Base-by-base conservation (phyloP, 2,888 invertebrate species). In the Eupithecia exiguata region DNA sequence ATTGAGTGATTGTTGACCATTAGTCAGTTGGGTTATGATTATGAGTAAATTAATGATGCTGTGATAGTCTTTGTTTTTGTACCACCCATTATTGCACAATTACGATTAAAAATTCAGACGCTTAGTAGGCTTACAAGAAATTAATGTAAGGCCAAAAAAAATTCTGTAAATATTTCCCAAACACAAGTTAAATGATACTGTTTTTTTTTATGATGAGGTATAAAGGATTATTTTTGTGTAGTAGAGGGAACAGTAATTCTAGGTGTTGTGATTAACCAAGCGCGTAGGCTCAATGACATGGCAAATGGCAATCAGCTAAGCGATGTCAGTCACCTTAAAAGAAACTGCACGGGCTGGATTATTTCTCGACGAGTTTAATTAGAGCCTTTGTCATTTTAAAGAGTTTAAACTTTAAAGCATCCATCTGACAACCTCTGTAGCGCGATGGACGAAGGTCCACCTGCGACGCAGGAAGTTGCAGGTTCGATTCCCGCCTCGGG, bases 21-120 rank as follows among this genome's bases (percentile, higher is more conserved):
- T 78, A 78, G 77, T 79, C 81, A 82, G 76, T 81, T 79, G 74
- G 79, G 80, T 82, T 78, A 82, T 80, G 87, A 92, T 58, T 78
- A 82, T 80, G 86, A 92, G 88, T 91, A 92, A 92, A 91, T 91
- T 90, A 86, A 86, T 90, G 89, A 82, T 88, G 86, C 92, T 93
- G 93, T 93, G 93, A 92, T 93, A 91, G 72, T 79, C 66, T 70
- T 80, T 80, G 75, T 84, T 85, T 84, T 70, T 66, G 12, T 65
- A 36, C n/a, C 36, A 65, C 38, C 38, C 12, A 30, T 62, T 16
- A 61, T 35, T 30, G 16, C 16, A 18, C 62, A 5, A 12, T 53
- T 21, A 53, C 4, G 53, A 58, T 58, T 58, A 49, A 46, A 12
- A 49, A 49, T n/a, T 21, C 12, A 1, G 58, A 12, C 21, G 58